Base-by-base conservation (phyloP, 2,797 vertebrate species). In the Merluccius polli region DNA sequence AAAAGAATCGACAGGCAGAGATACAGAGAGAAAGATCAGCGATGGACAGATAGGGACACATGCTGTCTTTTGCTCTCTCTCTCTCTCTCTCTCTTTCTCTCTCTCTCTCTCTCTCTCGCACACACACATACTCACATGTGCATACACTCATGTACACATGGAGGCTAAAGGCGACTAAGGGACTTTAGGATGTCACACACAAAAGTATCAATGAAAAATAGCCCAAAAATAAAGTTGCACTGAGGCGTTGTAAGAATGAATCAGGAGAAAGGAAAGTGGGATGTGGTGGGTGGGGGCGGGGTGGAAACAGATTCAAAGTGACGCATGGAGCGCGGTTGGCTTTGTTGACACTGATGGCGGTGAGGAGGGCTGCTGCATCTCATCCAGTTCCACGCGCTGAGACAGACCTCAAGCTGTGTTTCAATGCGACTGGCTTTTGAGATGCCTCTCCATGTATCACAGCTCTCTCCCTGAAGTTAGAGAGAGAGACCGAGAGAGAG, bases 1-100 rank as follows among this genome's bases (percentile, higher is more conserved):
- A 48, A 6, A 6, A 75, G 79, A 79, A 75, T 35, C 75, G 31
- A 70, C 24, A 24, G 63, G 63, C 31, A 71, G 30, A 24, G 16
- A 24, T 6, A 82, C 75, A 36, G 73, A 81, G 76, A 48, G 44
- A 48, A 3, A 4, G 44, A 59, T 59, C 21, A 59, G 21, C 21
- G 52, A 59, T 59, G 52, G 21, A 59, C 12, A 1, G 21, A 59
- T 59, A 59, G 21, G 3, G 5, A 24, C 21, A n/a, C 52, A 59
- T 4, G 38, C 38, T 3, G 44, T 44, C 41, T 44, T 44, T n/a
- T n/a, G n/a, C n/a, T 16, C 41, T 44, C 41, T 44, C 16, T 18
- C 16, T 15, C 15, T 3, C 41, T 16, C 0, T 4, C 44, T 16
- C 16, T 1, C 44, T 13, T 13, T 12, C 38, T 6, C 18, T 7